phyloP scores from a whole-genome alignment of 1,140 invertebrate species.

The Eumaeus atala region DNA sequence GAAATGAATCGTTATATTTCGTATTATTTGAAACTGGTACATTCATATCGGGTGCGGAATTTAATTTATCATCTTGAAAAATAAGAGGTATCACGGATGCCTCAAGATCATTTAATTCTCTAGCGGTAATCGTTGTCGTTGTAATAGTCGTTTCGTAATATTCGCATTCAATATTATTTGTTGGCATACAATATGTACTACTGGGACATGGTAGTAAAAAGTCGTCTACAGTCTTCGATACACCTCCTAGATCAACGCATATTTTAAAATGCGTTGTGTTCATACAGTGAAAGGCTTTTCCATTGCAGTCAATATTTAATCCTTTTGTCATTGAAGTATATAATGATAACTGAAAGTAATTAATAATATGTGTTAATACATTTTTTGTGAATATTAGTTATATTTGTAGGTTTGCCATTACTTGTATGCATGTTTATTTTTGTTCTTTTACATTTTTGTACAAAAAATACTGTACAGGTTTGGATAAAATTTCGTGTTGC shows the following conservation, averaged over 20 bases:
- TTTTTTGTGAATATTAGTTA: too few relatives aligned
- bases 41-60: neutral
- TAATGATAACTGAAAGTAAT: conserved; percentile 7
- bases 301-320: conserved; percentile 52
- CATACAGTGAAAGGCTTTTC: conserved; percentile 62
- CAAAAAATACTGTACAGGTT: too few relatives aligned
- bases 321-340: conserved; percentile 14
- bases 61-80: neutral
- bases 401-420: too few relatives aligned
- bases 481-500: too few relatives aligned
- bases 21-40: too few relatives aligned
- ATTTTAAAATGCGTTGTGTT: conserved; percentile 68
- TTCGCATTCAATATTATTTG: conserved; percentile 61
- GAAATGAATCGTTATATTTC: too few relatives aligned
- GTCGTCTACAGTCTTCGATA: conserved; percentile 53
- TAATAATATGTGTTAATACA: neutral
- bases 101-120: conserved; percentile 17
- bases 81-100: neutral
- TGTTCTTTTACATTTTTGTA: too few relatives aligned
- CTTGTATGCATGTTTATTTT: too few relatives aligned
- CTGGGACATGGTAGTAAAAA: conserved; percentile 52
- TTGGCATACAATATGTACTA: conserved; percentile 40
- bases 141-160: conserved; percentile 32
- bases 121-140: conserved; percentile 11
- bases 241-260: conserved; percentile 64